phyloP scores from a whole-genome alignment of 2,113 vertebrate species.

The Halcyon malimbica region DNA sequence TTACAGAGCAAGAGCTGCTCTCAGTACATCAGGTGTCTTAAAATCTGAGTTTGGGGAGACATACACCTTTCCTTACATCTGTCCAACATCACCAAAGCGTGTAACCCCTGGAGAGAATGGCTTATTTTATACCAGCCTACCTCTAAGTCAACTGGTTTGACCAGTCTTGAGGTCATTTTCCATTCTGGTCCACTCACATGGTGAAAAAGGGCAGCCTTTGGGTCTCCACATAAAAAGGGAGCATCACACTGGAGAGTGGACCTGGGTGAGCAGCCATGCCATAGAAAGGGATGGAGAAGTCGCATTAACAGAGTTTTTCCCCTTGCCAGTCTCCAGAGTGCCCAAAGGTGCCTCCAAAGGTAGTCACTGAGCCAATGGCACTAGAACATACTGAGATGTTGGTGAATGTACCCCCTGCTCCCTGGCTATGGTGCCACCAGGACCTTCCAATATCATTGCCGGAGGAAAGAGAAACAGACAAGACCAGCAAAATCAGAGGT shows the following conservation, averaged over 20 bases:
- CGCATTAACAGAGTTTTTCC: background rate
- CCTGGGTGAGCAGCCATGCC: background rate
- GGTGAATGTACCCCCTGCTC: fast-evolving
- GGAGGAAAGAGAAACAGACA: background rate
- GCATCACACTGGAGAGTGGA: fast-evolving
- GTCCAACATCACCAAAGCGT: background rate
- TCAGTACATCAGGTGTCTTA: background rate
- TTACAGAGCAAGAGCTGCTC: background rate
- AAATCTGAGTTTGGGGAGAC: background rate
- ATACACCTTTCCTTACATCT: background rate
- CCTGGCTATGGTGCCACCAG: background rate
- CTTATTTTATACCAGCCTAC: background rate
- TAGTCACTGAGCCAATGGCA: background rate
- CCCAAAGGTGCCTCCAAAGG: background rate
- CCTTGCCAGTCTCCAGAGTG: background rate
- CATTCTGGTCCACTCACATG: fast-evolving
- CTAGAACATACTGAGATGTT: background rate
- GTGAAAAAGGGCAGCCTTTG: background rate
- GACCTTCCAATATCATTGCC: background rate
- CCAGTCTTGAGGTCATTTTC: background rate
- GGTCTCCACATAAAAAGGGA: background rate
- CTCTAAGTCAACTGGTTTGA: background rate
- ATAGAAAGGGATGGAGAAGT: background rate
- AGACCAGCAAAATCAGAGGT: background rate
- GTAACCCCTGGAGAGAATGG: no score